phyloP scores from a whole-genome alignment of 1,140 invertebrate species.

The Pararge aegeria region DNA sequence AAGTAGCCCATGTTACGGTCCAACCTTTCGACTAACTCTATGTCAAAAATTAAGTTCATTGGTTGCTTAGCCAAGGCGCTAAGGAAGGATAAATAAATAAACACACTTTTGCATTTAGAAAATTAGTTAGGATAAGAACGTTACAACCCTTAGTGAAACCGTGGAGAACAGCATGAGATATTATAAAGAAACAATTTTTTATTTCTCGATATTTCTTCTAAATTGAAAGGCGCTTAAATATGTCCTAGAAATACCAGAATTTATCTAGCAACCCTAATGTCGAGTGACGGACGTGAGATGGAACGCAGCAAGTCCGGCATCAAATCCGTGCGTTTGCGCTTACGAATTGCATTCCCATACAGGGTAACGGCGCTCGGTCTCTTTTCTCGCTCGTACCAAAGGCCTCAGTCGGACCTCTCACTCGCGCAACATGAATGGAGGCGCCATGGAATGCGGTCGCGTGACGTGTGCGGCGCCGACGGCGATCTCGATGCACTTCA shows the following conservation, averaged over 20 bases:
- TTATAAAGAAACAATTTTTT: too few relatives aligned
- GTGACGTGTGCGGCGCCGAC: conserved; percentile 72
- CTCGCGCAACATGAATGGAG: conserved; percentile 73
- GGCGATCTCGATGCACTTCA: conserved; percentile 69
- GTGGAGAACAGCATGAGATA: too few relatives aligned
- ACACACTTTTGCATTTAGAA: too few relatives aligned
- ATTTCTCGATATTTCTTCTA: not conserved
- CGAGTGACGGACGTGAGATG: conserved; percentile 47
- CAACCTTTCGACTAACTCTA: too few relatives aligned
- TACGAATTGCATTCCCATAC: conserved; percentile 76
- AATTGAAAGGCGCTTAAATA: not conserved
- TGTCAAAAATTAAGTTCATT: too few relatives aligned
- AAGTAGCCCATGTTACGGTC: too few relatives aligned
- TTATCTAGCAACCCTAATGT: conserved; percentile 10
- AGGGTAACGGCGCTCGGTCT: conserved; percentile 68
- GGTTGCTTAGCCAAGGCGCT: too few relatives aligned
- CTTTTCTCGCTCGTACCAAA: conserved; percentile 61
- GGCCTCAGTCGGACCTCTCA: conserved; percentile 51
- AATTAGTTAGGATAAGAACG: too few relatives aligned
- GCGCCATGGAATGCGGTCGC: conserved; percentile 75
- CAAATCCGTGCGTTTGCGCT: conserved; percentile 70
- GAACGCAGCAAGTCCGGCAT: conserved; percentile 65
- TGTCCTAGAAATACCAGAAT: not conserved
- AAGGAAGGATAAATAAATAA: too few relatives aligned
- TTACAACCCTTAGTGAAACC: too few relatives aligned